Conservation (phyloP, 2,797 vertebrate genomes). For the Parauchenoglanis ngamensis region DNA sequence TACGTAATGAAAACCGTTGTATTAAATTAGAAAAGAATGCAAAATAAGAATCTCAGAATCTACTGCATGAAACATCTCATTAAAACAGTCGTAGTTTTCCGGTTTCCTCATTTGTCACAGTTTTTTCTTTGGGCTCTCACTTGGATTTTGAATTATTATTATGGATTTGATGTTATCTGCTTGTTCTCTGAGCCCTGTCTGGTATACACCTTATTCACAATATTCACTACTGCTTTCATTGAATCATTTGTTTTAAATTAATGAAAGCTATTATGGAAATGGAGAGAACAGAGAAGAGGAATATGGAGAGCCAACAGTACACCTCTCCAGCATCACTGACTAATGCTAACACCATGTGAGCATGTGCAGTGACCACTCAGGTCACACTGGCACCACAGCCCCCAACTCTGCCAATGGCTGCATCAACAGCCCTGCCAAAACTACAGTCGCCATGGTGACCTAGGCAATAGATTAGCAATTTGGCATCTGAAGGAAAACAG, state of each 20-base stretch:
- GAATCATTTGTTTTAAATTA: not conserved
- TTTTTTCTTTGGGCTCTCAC: not conserved
- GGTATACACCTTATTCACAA: not conserved
- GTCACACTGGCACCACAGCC: not conserved
- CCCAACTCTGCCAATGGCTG: not conserved
- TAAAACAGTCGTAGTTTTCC: not conserved
- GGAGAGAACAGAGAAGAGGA: not conserved
- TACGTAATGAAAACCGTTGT: not conserved
- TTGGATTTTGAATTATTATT: not conserved
- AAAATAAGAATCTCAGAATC: not conserved
- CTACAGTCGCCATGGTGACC: not conserved
- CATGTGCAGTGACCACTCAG: not conserved
- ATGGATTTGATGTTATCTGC: not conserved
- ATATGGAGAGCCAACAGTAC: not conserved
- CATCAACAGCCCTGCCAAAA: not conserved
- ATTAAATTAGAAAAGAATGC: not conserved
- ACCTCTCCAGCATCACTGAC: not conserved
- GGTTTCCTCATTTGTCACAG: not conserved
- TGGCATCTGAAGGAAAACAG: not conserved
- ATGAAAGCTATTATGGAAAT: not conserved
- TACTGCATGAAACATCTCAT: not conserved
- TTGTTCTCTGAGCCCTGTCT: not conserved
- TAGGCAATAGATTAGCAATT: slow-evolving; percentile 3
- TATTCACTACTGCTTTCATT: not conserved
- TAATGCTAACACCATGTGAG: not conserved